Base-by-base conservation (phyloP, 1,140 invertebrate species). In the Drosophila sturtevanti region DNA sequence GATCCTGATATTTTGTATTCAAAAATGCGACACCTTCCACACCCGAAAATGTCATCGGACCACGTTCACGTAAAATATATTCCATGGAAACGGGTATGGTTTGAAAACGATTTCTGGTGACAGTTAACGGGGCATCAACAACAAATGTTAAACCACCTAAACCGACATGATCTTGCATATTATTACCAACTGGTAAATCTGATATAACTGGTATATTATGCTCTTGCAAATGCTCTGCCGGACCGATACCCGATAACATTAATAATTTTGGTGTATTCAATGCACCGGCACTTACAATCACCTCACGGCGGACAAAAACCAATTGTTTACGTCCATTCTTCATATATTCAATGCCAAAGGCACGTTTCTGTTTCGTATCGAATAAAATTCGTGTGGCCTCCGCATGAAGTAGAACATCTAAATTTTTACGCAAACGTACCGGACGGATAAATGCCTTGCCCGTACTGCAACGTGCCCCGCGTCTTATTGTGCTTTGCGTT, bases 231-330 rank as follows among this genome's bases (percentile, higher is more conserved):
- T 98, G 96, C 48, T 96, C 95, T 0, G 92, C 93, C 0, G 97
- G 97, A 0, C 97, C 97, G 18, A 98, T 94, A 0, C 98, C 98
- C 16, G 96, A 98, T 0, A 98, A 81, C 96, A 98, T 98, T 12
- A 98, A 93, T n/a, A 98, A 75, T 67, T 97, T 96, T 0, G 97
- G 96, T 2, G 95, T 95, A 34, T 95, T 95, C 11, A 98, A 94
- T 0, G 97, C 94, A 0, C 97, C 97, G 0, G 96, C 96, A 1
- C 96, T 97, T 51, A 97, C 91, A 1, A 98, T 94, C 0, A 98
- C 94, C 92, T 98, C 97, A 35, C 95, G 94, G 31, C 95, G 93
- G 0, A 96, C 96, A 65, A 94, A 93, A 0, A 96, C 95, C 11
- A 94, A 92, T 37, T 95, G 93, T 24, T 93, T 94, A 44, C 93